Base-by-base conservation (phyloP, 2,797 vertebrate genomes). In the Coendou prehensilis region DNA sequence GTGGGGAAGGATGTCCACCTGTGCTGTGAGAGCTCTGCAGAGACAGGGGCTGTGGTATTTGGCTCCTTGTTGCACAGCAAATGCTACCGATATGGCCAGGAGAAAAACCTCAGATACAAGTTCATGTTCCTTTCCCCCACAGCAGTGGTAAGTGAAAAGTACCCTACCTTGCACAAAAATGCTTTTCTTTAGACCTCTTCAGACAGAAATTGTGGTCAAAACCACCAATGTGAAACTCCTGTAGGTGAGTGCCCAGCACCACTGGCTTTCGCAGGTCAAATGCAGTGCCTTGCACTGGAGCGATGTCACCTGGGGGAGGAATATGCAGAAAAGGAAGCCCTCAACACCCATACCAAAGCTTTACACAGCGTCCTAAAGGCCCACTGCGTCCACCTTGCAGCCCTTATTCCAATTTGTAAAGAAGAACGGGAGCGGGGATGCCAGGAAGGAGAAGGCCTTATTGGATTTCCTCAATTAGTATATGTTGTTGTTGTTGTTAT, bases 191-290 rank as follows among this genome's bases (percentile, higher is more conserved):
- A 0, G 89, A 86, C 22, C 98, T 97, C 28, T 94, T 98, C 97
- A 99, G 98, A 95, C 99, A 99, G 98, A 99, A 99, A 96, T 99
- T 99, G 98, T 99, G 99, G 97, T 99, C 99, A 14, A 99, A 99
- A 11, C 99, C 99, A 0, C 97, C 98, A 57, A 99, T 97, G 4
- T 96, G 96, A 96, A 99, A 97, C 45, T 99, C 98, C 92, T 99
- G 98, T 52, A 99, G 97, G 82, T 98, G 99, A 75, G 98, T 97
- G 18, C 99, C 99, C 97, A 99, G 98, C 85, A 98, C 91, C 97
- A 99, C 99, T 0, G 99, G 98, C 87, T 98, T 98, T 57, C 99
- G 99, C 86, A 99, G 99, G 97, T 99, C 99, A 20, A 99, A 99
- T 2, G 97, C 97, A 0, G 99, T 99, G 88, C 98, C 99, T 33